Base-by-base conservation (phyloP, 2,113 vertebrate species). In the Erythrocercus mccallii region DNA sequence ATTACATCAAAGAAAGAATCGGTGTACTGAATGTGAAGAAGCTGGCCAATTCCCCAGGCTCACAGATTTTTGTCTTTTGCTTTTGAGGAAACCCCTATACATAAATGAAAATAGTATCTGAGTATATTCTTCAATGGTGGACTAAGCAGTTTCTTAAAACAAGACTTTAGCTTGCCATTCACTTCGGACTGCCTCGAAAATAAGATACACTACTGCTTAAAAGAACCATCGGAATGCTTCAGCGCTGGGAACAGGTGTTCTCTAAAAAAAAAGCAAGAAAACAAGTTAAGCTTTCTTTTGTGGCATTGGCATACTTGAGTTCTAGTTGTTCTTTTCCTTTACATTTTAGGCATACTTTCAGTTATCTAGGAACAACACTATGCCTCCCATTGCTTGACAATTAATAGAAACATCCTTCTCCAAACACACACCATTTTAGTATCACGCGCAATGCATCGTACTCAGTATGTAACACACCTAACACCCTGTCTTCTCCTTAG, bases 171-270 rank as follows among this genome's bases (percentile, higher is more conserved):
- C 98, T 98, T 97, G 98, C 98, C 98, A 97, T 98, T 98, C 97
- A 97, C 97, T 98, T 98, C 98, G 96, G 97, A 98, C 97, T 97
- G 97, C 97, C 97, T 98, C 94, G 98, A 97, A 97, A 98, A 97
- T 97, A 97, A 98, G 97, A 96, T 96, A 97, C 92, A 97, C 97
- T 98, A 97, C 96, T 95, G 97, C 98, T 98, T 99, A 99, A 98
- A 99, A 99, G 99, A 99, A 99, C 99, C 99, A 99, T 98, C 99
- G 98, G 97, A 99, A 99, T 84, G 99, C 99, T 98, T 99, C 99
- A 42, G 99, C 99, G 88, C 97, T 99, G 98, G 98, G 99, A 97
- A 99, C 99, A 96, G 99, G 99, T 97, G 99, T 99, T 98, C 99
- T 99, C 99, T 99, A 98, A 98, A 98, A 98, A 98, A 98, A 98